A percentile compares a stretch with the other conserved stretches of the same genome.
phyloP scores from a whole-genome alignment of 2,113 vertebrate genomes.

The Tragelaphus scriptus region DNA sequence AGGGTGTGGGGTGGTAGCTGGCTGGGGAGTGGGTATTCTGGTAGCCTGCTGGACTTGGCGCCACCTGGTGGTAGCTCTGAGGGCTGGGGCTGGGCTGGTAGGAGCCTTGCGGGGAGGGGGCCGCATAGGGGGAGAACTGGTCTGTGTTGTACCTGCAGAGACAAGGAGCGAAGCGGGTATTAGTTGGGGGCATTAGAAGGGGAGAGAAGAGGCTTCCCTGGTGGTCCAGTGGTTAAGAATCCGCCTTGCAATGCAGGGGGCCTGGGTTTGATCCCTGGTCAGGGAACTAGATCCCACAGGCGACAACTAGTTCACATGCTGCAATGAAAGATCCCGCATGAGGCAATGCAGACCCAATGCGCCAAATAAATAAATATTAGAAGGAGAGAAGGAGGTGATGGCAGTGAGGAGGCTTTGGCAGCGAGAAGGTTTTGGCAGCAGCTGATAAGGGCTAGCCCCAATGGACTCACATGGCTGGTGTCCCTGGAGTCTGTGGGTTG shows the following conservation, averaged over 20 bases:
- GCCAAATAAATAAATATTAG: not conserved
- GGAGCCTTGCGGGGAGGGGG: slow-evolving; percentile 93
- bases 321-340: not conserved
- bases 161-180: not conserved
- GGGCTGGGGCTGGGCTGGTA: slow-evolving; percentile 96
- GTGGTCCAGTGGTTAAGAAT: not conserved
- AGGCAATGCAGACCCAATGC: not conserved
- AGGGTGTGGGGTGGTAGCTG: slow-evolving; percentile 94
- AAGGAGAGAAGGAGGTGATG: not conserved
- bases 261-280: not conserved
- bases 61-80: slow-evolving; percentile 96
- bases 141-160: slow-evolving; percentile 92
- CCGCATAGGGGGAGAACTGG: slow-evolving; percentile 93
- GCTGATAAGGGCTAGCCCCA: not conserved
- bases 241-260: not conserved
- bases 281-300: not conserved
- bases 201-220: not conserved
- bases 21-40: slow-evolving; percentile 95
- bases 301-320: not conserved
- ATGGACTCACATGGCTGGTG: slow-evolving; percentile 91
- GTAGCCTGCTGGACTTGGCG: slow-evolving; percentile 92
- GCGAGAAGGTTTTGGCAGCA: not conserved
- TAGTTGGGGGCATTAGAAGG: not conserved
- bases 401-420: not conserved
- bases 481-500: slow-evolving; percentile 95